These are phyloP conservation scores for Lydus trimaculatus DNA, from an alignment of 2,888 invertebrate genomes.

Conservation along the genomic window DNA sequence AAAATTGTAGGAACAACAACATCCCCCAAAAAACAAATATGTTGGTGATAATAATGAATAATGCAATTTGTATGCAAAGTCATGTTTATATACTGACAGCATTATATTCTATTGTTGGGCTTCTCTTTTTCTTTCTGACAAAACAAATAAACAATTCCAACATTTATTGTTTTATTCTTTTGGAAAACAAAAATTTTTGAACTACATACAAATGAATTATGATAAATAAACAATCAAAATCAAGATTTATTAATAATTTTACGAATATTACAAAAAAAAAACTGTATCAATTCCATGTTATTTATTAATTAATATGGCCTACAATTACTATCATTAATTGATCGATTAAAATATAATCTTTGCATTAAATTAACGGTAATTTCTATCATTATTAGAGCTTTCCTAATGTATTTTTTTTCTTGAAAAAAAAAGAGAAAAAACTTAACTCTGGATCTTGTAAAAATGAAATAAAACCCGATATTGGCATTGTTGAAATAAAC, in stretches of 20 bases:
- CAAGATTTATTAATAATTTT: not conserved
- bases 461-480: too few species aligned
- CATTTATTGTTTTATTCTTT: too few species aligned
- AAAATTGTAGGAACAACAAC: not conserved
- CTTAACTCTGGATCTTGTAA: too few species aligned
- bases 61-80: slow-evolving; percentile 23
- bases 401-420: too few species aligned
- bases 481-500: too few species aligned
- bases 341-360: not conserved
- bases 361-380: not conserved
- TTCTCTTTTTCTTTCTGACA: too few species aligned
- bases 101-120: not conserved
- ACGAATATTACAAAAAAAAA: not conserved
- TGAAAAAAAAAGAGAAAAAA: too few species aligned
- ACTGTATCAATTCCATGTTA: not conserved
- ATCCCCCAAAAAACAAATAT: not conserved
- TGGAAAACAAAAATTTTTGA: too few species aligned
- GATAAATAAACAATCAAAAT: too few species aligned
- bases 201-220: too few species aligned
- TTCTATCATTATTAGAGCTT: not conserved
- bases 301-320: not conserved
- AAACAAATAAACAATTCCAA: not conserved
- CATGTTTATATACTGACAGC: slow-evolving; percentile 12
- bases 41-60: slow-evolving; percentile 12
- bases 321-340: not conserved